phyloP scores from a whole-genome alignment of 2,113 vertebrate species.

The Channa maculata region DNA sequence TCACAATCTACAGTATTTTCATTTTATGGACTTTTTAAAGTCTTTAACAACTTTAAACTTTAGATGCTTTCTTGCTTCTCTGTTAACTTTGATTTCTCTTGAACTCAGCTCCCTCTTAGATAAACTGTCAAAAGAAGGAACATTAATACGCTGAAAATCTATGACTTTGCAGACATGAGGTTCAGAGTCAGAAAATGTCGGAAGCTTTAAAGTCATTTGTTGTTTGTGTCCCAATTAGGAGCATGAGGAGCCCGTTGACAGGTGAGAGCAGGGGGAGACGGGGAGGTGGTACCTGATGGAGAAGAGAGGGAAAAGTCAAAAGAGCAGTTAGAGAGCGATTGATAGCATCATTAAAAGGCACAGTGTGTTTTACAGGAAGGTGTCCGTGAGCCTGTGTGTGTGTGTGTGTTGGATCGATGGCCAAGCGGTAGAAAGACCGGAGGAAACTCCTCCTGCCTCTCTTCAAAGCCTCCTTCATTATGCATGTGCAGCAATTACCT shows the following conservation, averaged over 20 bases:
- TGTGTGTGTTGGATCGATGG: conserved; percentile 15
- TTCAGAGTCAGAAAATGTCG: neutral
- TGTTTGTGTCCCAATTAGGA: conserved; percentile 5
- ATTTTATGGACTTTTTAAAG: no score
- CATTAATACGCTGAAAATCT: neutral
- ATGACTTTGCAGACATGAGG: neutral
- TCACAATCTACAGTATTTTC: no score
- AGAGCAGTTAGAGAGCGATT: conserved; percentile 6
- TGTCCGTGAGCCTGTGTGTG: neutral
- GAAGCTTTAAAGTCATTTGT: neutral
- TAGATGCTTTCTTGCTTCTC: neutral
- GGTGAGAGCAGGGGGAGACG: neutral
- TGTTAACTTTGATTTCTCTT: no score
- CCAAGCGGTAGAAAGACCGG: neutral
- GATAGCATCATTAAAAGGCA: conserved; percentile 20
- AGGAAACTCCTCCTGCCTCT: conserved; percentile 15
- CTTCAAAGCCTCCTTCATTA: conserved; percentile 23
- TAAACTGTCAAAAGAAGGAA: neutral
- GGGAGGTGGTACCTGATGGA: neutral
- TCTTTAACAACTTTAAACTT: neutral
- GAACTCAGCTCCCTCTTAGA: no score
- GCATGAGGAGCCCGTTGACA: neutral
- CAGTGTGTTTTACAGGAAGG: conserved; percentile 3
- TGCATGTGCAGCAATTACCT: conserved; percentile 20
- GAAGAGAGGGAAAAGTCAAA: neutral